phyloP scores from a whole-genome alignment of 1,140 invertebrate genomes.

The Papilio machaon region DNA sequence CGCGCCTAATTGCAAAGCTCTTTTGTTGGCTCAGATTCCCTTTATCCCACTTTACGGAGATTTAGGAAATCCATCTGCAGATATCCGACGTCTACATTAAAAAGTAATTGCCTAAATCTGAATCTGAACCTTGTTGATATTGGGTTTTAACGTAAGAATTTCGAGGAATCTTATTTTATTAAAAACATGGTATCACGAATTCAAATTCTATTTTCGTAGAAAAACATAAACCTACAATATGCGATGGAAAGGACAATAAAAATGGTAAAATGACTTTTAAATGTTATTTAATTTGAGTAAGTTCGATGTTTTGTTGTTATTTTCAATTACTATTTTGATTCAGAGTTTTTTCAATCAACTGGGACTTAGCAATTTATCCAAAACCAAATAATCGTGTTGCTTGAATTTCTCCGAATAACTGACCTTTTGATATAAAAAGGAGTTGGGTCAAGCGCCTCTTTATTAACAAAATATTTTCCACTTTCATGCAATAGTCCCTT shows the following conservation, averaged over 20 bases:
- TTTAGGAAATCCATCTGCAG: constrained; percentile 11
- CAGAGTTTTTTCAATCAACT: not conserved
- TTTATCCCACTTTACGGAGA: constrained; percentile 27
- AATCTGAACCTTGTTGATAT: constrained; percentile 9
- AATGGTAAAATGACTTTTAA: too few relatives aligned
- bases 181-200: not conserved
- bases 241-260: too few relatives aligned
- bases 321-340: not conserved
- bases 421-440: constrained; percentile 16
- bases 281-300: too few relatives aligned
- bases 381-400: constrained; percentile 13
- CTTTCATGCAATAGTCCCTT: constrained; percentile 14
- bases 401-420: not conserved
- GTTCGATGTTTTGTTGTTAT: not conserved
- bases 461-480: constrained; percentile 28
- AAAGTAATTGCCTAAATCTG: not conserved
- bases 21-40: constrained; percentile 6
- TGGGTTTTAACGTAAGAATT: not conserved
- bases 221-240: too few relatives aligned
- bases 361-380: not conserved
- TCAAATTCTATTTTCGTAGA: not conserved
- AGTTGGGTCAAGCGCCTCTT: constrained; percentile 1
- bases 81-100: constrained; percentile 22
- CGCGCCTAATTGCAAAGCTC: constrained; percentile 1
- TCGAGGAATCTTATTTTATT: not conserved